Base-by-base conservation (phyloP, 2,113 vertebrate species). In the Thomomys bottae region DNA sequence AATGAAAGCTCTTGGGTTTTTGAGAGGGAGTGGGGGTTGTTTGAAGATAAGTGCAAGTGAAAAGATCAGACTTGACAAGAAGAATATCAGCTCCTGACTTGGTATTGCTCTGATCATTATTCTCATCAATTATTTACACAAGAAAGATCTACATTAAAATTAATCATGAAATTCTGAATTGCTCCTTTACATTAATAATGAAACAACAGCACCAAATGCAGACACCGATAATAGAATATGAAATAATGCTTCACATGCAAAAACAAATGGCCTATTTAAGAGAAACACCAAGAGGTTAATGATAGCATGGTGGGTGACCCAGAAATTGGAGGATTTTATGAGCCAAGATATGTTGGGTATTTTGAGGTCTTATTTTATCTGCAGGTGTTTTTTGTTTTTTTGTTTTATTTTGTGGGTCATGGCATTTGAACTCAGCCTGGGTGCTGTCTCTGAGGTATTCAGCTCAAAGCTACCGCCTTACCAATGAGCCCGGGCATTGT, bases 61-160 rank as follows among this genome's bases (percentile, higher is more conserved):
- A 93, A 73, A 93, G 95, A 84, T 34, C 40, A 71, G 83, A 87
- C 77, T 38, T 87, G 84, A 95, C 87, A 95, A 90, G 88, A 95
- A 91, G 84, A 95, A 66, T 68, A 94, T 67, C 92, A 94, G 75
- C 68, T 12, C 7, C 89, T 88, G 94, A 26, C 82, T 96, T 68
- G 82, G 91, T 95, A 78, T n/a, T 84, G 77, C 95, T 96, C 21
- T 93, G 95, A 96, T 98, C 94, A 42, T 97, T 81, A 63, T 92
- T 89, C 72, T 95, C 95, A 98, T 98, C 96, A 97, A 97, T 98
- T 98, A 98, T 98, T 98, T 96, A 98, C 82, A 84, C 42, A 72
- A 94, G 95, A 95, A 97, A 97, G 93, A 95, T 96, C 95, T 97
- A 94, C 94, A 96, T 97, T 97, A 97, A 98, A 98, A 97, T 98